phyloP scores from a whole-genome alignment of 2,113 vertebrate genomes.

The Canis aureus region DNA sequence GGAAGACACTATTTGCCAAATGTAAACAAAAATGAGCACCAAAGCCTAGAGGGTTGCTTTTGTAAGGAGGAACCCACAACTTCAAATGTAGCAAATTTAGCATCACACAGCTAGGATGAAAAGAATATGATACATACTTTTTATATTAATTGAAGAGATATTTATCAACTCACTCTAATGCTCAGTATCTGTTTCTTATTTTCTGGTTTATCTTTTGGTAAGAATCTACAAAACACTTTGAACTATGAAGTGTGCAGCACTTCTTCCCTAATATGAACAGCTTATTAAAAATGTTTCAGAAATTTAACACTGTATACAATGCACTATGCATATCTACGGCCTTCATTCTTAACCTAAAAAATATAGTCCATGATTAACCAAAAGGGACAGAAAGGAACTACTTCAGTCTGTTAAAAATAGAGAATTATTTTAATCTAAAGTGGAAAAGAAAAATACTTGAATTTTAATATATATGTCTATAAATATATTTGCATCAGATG shows the following conservation, averaged over 20 bases:
- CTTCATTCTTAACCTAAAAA: neutral
- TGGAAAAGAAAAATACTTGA: neutral
- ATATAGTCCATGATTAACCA: neutral
- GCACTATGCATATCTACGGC: neutral
- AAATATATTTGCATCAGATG: neutral
- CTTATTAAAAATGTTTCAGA: neutral
- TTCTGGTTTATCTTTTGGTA: neutral
- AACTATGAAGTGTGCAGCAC: neutral
- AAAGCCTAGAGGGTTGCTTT: neutral
- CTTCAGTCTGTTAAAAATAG: neutral
- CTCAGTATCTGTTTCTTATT: neutral
- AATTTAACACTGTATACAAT: neutral
- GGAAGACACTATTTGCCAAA: conserved; percentile 49
- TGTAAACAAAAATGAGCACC: conserved; percentile 20
- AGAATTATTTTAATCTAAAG: neutral
- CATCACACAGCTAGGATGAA: neutral
- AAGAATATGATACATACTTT: neutral
- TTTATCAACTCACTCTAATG: neutral
- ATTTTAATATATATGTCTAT: neutral
- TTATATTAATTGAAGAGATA: conserved; percentile 18
- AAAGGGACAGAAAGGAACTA: neutral
- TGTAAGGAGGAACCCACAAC: neutral
- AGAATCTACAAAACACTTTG: neutral
- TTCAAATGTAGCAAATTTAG: neutral
- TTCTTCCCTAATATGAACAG: neutral